Percentiles rank a stretch among this genome's conserved stretches.
phyloP scores from a whole-genome alignment of 2,113 vertebrate species.

The Pongo abelii region DNA sequence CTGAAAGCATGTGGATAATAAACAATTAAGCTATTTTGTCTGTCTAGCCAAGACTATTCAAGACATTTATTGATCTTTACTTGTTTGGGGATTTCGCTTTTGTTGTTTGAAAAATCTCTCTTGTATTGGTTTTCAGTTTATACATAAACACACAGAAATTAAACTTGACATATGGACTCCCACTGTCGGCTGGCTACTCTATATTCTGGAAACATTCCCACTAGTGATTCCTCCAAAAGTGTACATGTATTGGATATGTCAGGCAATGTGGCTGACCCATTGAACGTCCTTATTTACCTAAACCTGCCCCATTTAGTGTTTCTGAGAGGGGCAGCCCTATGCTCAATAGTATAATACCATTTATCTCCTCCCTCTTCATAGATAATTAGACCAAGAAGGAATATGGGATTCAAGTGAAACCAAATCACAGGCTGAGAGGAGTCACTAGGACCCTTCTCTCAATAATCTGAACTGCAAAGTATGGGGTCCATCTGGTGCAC shows the following conservation, averaged over 20 bases:
- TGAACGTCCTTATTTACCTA: neutral
- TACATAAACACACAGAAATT: slow-evolving; percentile 59
- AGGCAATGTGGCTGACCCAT: neutral
- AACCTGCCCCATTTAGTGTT: neutral
- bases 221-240: neutral
- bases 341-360: neutral
- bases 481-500: accelerated
- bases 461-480: neutral
- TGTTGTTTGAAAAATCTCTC: slow-evolving; percentile 59
- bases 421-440: neutral
- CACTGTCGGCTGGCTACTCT: neutral
- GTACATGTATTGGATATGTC: neutral
- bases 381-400: neutral
- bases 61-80: slow-evolving; percentile 51
- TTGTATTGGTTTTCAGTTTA: slow-evolving; percentile 39
- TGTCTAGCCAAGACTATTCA: slow-evolving; percentile 41
- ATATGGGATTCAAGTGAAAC: neutral
- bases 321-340: neutral
- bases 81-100: slow-evolving; percentile 40
- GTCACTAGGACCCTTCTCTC: neutral
- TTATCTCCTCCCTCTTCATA: neutral
- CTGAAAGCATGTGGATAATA: neutral
- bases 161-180: slow-evolving; percentile 10
- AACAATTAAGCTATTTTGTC: slow-evolving; percentile 32
- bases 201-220: slow-evolving; percentile 1